phyloP scores from a whole-genome alignment of 2,888 invertebrate species.

The Serrognathus titanus region DNA sequence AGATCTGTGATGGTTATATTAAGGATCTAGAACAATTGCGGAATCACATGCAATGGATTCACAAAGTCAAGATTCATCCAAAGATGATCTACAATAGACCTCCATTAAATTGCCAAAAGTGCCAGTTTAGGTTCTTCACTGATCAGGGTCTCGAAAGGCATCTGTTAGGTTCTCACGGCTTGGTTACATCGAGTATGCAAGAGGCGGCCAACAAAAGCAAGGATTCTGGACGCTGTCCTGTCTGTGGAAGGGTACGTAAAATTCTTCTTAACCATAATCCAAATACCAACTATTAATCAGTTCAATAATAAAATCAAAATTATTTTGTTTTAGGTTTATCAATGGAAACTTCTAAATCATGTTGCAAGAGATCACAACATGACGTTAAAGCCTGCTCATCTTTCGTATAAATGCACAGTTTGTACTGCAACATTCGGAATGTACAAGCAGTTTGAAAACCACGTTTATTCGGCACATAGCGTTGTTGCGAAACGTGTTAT shows the following conservation, averaged over 20 bases:
- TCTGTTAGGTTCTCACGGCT: conserved; percentile 87
- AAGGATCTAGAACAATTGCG: conserved; percentile 91
- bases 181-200: conserved; percentile 94
- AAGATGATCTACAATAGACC: conserved; percentile 95
- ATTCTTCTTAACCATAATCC: background rate
- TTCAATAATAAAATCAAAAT: background rate
- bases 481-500: conserved; percentile 84
- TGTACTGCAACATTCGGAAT: conserved; percentile 93
- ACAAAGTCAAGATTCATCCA: conserved; percentile 94
- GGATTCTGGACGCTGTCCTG: conserved; percentile 91
- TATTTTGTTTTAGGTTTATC: conserved; percentile 66
- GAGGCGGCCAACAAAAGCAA: conserved; percentile 93
- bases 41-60: conserved; percentile 97
- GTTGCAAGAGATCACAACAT: conserved; percentile 89
- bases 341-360: conserved; percentile 89
- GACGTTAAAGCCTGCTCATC: conserved; percentile 87
- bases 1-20: conserved; percentile 95
- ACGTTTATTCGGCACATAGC: conserved; percentile 90
- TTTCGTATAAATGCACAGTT: conserved; percentile 93
- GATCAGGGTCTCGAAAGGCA: conserved; percentile 96
- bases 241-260: conserved; percentile 81
- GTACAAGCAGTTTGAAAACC: conserved; percentile 93
- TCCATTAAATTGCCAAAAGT: conserved; percentile 93
- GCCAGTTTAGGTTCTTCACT: conserved; percentile 94
- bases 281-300: background rate